Base-by-base conservation (phyloP, 2,888 invertebrate genomes). In the Eubasilissa splendida region DNA sequence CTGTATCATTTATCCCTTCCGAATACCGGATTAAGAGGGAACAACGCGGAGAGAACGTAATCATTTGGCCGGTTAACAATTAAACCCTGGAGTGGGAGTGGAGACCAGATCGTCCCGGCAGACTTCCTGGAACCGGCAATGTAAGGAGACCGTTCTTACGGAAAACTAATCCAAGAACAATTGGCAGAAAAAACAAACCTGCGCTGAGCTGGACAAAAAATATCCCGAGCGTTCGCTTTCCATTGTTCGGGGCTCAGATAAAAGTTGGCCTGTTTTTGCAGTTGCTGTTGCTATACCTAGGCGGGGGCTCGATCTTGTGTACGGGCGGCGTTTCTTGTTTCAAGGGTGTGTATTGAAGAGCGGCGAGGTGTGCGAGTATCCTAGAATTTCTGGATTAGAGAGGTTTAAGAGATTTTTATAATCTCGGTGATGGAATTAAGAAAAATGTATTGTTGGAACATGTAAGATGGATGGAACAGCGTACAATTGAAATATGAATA, bases 161-260 rank as follows among this genome's bases (percentile, higher is more conserved):
- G 63, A 63, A 79, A 79, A 79, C 79, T 79, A 79, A 79, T 79
- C 79, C 73, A 65, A 73, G 79, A 65, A 79, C 79, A 79, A 68
- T 68, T 77, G 68, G 68, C 53, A 77, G 76, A 79, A 79, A 79
- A 79, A 79, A 79, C 42, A 78, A 71, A 63, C 71, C 73, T 53
- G 71, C n/a, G 33, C 52, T 11, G n/a, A 52, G 53, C 71, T 59
- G 42, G 52, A 56, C 77, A 77, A 77, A 77, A 66, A 77, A 65
- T 58, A 74, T 33, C 74, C 59, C 14, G 53, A 54, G 71, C 71
- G 53, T 75, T 76, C 63, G 53, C 42, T 53, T 31, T n/a, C 71
- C 60, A 22, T 78, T 78, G 77, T 78, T 78, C 60, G 77, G 59
- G 52, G 3, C 53, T 58, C n/a, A 77, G 68, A 77, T 68, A 77